Evolutionary conservation across 2,888 invertebrate genomes (phyloP).

Genomic region (Lingula anatina): DNA sequence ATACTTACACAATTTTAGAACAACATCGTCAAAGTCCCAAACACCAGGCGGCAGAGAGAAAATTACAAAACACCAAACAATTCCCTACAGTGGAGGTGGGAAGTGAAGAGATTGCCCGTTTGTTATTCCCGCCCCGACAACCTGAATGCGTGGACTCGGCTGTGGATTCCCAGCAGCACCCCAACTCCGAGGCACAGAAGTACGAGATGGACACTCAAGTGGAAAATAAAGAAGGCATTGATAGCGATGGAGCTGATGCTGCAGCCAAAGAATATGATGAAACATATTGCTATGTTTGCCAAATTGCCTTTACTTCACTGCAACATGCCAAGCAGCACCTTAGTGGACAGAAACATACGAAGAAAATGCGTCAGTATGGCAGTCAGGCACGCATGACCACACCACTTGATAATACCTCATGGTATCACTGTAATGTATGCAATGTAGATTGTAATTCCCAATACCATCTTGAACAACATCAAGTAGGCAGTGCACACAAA

Average conservation of each 20-base stretch:
- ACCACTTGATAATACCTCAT: constrained; percentile 10
- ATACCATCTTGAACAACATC: constrained; percentile 19
- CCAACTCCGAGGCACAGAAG: no score
- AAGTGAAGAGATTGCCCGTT: no score
- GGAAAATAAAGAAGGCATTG: neutral
- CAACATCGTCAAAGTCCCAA: constrained; percentile 16
- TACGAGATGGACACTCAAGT: no score
- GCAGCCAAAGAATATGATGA: constrained; percentile 14
- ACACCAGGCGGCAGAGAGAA: constrained; percentile 16
- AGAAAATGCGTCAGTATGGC: constrained; percentile 6
- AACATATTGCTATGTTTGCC: constrained; percentile 19
- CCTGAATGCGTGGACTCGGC: no score
- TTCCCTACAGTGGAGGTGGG: no score
- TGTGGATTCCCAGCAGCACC: no score
- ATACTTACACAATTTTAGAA: constrained; percentile 11
- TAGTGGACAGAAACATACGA: constrained; percentile 15
- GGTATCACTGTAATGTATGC: constrained; percentile 24
- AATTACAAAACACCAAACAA: no score
- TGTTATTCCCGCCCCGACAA: no score
- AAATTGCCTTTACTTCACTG: constrained; percentile 15
- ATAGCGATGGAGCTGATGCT: constrained; percentile 5
- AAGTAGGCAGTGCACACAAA: constrained; percentile 18
- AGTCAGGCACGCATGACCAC: constrained; percentile 7
- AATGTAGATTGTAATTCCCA: constrained; percentile 17
- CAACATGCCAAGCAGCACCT: constrained; percentile 14